Evolutionary conservation across 2,113 vertebrate species (phyloP).

Genomic region (Rallus limicola): DNA sequence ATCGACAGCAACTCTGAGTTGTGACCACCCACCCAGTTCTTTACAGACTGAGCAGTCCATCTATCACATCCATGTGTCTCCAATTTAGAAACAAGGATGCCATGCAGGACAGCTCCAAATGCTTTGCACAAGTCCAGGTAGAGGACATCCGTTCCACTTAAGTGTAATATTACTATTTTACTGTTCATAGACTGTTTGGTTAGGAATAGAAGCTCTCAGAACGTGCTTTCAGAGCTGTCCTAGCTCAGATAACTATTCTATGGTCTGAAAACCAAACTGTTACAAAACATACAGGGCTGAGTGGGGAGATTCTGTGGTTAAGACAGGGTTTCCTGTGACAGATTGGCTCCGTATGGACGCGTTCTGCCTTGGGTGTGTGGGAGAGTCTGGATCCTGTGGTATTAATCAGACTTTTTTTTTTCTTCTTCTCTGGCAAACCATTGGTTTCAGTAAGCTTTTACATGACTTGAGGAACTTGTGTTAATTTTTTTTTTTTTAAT

Average conservation of each 20-base stretch:
- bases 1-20: too few relatives aligned
- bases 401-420: not conserved
- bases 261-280: not conserved
- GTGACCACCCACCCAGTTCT: too few relatives aligned
- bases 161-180: not conserved
- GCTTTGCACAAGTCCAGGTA: too few relatives aligned
- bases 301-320: not conserved
- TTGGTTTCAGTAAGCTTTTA: not conserved
- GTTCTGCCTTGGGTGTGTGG: not conserved
- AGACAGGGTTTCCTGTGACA: not conserved
- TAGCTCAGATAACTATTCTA: not conserved
- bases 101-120: too few relatives aligned
- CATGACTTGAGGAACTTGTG: not conserved
- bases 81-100: too few relatives aligned
- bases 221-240: not conserved
- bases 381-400: slow-evolving; percentile 18
- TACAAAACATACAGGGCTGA: not conserved
- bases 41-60: too few relatives aligned
- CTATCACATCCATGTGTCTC: too few relatives aligned
- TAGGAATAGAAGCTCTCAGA: not conserved
- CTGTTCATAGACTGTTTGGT: not conserved
- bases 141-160: not conserved
- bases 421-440: not conserved
- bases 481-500: not conserved
- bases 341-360: not conserved